Evolutionary conservation across 2,888 invertebrate species (phyloP).

Genomic region (Zaprionus lineosus): DNA sequence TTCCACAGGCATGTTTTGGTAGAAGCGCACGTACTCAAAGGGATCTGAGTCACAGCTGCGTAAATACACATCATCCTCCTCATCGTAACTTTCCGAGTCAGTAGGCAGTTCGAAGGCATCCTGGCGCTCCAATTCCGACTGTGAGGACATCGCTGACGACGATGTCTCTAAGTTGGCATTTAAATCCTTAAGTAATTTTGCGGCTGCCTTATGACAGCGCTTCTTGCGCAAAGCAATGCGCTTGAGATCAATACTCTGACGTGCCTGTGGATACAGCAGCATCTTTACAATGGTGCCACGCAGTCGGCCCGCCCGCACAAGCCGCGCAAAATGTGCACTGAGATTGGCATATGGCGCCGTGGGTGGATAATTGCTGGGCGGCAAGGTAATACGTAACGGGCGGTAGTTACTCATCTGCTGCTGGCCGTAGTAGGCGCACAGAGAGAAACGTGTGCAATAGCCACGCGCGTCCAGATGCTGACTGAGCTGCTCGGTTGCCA

Average conservation of each 20-base stretch:
- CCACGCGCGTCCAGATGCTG: slow-evolving; percentile 84
- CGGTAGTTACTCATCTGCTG: slow-evolving; percentile 1
- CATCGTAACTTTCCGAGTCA: slow-evolving; percentile 83
- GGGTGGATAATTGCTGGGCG: slow-evolving; percentile 89
- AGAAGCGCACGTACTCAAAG: slow-evolving; percentile 87
- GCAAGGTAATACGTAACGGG: slow-evolving; percentile 84
- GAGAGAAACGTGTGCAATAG: slow-evolving; percentile 84
- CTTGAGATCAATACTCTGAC: slow-evolving; percentile 84
- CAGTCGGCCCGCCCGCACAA: slow-evolving; percentile 89
- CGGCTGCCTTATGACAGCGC: slow-evolving; percentile 81
- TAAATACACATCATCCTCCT: slow-evolving; percentile 65
- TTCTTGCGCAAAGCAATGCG: slow-evolving; percentile 84
- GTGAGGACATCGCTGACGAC: slow-evolving; percentile 32
- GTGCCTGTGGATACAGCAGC: slow-evolving; percentile 87
- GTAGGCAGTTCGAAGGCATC: slow-evolving; percentile 84
- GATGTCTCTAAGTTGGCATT: slow-evolving; percentile 42
- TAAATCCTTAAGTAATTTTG: slow-evolving; percentile 82
- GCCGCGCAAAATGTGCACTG: slow-evolving; percentile 89
- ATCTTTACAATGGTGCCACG: slow-evolving; percentile 89
- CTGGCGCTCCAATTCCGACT: slow-evolving; percentile 84
- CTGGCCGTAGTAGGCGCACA: slow-evolving; percentile 83
- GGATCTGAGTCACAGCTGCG: slow-evolving; percentile 85
- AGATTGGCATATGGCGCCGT: slow-evolving; percentile 91
- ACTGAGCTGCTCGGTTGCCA: slow-evolving; percentile 62
- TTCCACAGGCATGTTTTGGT: slow-evolving; percentile 83